A percentile compares a stretch with the other conserved stretches of the same genome.
These are phyloP conservation scores for Drosophila buzzatii DNA, from an alignment of 2,888 invertebrate species.

Conservation along the genomic window DNA sequence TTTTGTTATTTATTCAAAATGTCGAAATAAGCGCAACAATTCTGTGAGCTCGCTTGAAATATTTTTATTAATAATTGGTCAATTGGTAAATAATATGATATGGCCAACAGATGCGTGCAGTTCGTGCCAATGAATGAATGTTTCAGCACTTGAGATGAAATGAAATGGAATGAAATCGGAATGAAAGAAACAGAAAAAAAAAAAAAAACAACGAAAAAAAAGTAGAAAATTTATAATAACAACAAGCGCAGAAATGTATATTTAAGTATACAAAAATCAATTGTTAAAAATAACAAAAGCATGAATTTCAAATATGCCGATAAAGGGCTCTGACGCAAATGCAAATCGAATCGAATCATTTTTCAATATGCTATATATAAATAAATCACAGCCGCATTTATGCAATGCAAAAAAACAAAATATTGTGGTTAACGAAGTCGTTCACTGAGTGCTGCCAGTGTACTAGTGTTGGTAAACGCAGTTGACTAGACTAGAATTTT, in stretches of 20 bases:
- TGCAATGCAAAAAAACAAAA: conserved; percentile 20
- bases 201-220: conserved; percentile 2
- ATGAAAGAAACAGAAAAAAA: conserved; percentile 4
- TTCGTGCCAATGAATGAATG: conserved; percentile 71
- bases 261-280: conserved; percentile 52
- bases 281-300: conserved; percentile 57
- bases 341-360: conserved; percentile 53
- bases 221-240: conserved; percentile 20
- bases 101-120: conserved; percentile 61
- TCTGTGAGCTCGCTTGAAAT: conserved; percentile 24
- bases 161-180: conserved; percentile 38
- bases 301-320: conserved; percentile 48
- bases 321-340: conserved; percentile 68
- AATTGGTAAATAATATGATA: conserved; percentile 49
- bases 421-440: background rate
- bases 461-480: background rate
- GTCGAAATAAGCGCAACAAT: conserved; percentile 1
- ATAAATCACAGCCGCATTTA: conserved; percentile 44
- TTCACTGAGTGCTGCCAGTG: too few relatives aligned
- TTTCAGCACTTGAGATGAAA: conserved; percentile 59
- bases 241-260: conserved; percentile 16
- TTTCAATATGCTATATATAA: conserved; percentile 17
- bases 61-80: conserved; percentile 40
- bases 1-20: conserved; percentile 6
- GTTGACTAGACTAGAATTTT: too few relatives aligned